Percentiles rank a stretch among this genome's conserved stretches.
phyloP scores from a whole-genome alignment of 2,797 vertebrate genomes.

The Mormyrops boulengeri region DNA sequence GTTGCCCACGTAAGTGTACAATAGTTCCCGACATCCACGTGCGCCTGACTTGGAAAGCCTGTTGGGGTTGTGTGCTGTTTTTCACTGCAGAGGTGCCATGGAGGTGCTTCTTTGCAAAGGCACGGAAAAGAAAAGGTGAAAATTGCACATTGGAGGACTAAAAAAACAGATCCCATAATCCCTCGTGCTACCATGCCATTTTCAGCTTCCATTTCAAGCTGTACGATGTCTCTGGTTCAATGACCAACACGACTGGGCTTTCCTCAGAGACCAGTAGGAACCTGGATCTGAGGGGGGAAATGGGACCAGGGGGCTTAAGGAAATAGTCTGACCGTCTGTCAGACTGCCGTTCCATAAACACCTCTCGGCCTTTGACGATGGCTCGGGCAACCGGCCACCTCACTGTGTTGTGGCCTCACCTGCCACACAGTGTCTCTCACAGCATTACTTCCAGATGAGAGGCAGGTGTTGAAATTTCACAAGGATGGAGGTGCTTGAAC shows the following conservation, averaged over 20 bases:
- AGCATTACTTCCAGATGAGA: not conserved
- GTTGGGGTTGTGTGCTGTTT: not conserved
- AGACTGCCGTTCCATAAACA: not conserved
- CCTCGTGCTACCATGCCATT: not conserved
- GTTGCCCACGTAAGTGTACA: not conserved
- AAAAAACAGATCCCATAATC: not conserved
- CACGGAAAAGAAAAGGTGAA: not conserved
- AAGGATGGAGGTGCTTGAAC: not conserved
- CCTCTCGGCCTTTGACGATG: not conserved
- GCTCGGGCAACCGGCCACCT: constrained; percentile 13
- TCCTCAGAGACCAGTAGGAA: not conserved
- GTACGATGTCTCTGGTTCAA: not conserved
- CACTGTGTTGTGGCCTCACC: not conserved
- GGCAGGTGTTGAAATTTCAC: not conserved
- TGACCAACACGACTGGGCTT: not conserved
- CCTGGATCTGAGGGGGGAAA: not conserved
- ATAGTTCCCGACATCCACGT: not conserved
- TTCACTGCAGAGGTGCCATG: not conserved
- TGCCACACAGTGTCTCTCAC: not conserved
- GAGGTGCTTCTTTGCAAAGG: not conserved
- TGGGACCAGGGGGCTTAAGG: not conserved
- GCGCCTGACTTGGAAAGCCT: not conserved
- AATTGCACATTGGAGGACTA: not conserved
- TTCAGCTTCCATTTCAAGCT: not conserved
- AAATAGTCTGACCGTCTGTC: not conserved